Evolutionary conservation across 2,113 vertebrate genomes (phyloP), one percentile per base, ranked within the genome.

Genomic region (Cranoglanis bouderius): DNA sequence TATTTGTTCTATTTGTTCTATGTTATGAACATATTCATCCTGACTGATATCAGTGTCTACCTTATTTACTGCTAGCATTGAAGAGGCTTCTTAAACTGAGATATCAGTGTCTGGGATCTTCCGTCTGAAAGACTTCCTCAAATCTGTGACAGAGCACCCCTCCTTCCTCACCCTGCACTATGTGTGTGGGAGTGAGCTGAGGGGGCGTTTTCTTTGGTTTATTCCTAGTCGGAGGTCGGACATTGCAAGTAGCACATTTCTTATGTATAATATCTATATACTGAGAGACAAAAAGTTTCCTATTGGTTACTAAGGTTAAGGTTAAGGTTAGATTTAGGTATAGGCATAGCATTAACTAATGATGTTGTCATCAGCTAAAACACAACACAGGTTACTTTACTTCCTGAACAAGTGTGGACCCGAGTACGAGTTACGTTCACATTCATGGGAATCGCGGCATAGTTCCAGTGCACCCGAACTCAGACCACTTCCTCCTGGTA

Each of bases 71-170:
- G 46, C 67, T 18, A 26, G 40, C 55, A 6, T 2, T 18, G 32
- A 14, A 87, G 75, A 70, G 35, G 86, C 43, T 82, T 82, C 63
- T 61, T 63, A 61, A 61, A 86, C 85, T 14, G 29, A 12, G 26
- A 72, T 82, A 72, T 87, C 78, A 57, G 61, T 43, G 78, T 53
- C 61, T 82, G 78, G 46, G 61, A 88, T 88, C 63, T 82, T 70
- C 63, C 72, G 40, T 82, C 78, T 82, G 43, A 72, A 67, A 40
- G 86, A 82, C 80, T 67, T 70, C 63, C 78, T 55, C 55, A 70
- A 82, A 40, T n/a, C 63, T 14, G 14, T 67, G 46, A 88, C 77
- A 67, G 75, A 63, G 51, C 4, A 12, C 43, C 59, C 77, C 75
- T 81, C n/a, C 75, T 67, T 26, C 61, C 49, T 59, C 19, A 10